Base-by-base conservation (phyloP, 2,797 vertebrate genomes). In the Macropodus opercularis region DNA sequence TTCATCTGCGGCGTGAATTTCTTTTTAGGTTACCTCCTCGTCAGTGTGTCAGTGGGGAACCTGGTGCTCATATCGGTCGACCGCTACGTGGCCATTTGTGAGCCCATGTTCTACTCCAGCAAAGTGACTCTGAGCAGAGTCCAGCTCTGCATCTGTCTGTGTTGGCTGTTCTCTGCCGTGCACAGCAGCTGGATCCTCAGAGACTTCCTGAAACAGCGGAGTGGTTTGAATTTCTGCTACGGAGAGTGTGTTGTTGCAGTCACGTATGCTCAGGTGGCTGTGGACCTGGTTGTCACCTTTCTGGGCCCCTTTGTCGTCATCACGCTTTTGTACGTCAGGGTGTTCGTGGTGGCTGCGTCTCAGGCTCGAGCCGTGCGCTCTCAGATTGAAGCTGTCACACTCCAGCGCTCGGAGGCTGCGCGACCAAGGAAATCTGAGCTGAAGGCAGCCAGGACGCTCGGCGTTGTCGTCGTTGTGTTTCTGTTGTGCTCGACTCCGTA, bases 271-370 rank as follows among this genome's bases (percentile, higher is more conserved):
- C 13, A 18, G 12, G 66, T 79, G 0, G 46, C 55, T 2, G 10
- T 70, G 6, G 86, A 89, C 27, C 31, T 87, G 1, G 10, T 86
- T 1, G 29, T 83, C n/a, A 80, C 67, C 12, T 83, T 85, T 2
- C 34, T 75, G 1, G 8, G 66, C 6, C 81, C 84, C 3, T 69
- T 87, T 11, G 1, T 19, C 0, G 2, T 71, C 47, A 87, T 88
- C 12, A 38, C 65, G 10, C 0, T 58, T 8, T 57, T 90, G 32
- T 34, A 34, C 15, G 5, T 34, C 12, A 34, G 32, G 6, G 32
- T 34, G 12, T 34, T 34, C 6, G 32, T 34, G 32, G 32, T 34
- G 32, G 32, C 32, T 2, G 32, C 7, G 32, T 35, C 32, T 35
- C 32, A 35, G 32, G 32, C 32, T 35, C 32, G 32, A 3, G 31